Percentiles rank a stretch among this genome's conserved stretches.
These are phyloP conservation scores for Scytalopus superciliaris DNA, from an alignment of 2,113 vertebrate species.

Conservation along the genomic window DNA sequence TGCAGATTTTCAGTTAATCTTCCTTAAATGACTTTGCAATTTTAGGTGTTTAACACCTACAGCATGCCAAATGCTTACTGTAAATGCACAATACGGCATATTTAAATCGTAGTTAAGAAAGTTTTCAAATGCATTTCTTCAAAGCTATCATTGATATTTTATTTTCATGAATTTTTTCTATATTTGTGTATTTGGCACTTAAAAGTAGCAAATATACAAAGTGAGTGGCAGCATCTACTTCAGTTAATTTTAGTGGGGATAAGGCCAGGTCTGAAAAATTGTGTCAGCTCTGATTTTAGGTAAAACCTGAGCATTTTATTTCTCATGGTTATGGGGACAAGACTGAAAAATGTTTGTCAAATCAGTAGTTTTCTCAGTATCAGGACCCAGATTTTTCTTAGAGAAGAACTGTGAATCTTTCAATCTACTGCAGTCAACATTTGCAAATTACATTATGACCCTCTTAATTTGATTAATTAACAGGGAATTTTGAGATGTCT, in stretches of 20 bases:
- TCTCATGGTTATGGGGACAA: not conserved
- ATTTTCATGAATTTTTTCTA: not conserved
- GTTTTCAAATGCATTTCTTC: not conserved
- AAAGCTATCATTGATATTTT: not conserved
- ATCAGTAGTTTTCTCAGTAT: not conserved
- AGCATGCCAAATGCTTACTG: not conserved
- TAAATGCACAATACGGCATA: not conserved
- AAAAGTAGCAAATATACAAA: not conserved
- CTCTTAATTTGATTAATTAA: not conserved
- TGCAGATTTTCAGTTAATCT: not conserved
- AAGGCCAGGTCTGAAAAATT: not conserved
- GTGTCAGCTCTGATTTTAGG: not conserved
- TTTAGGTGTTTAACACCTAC: not conserved
- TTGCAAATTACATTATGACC: not conserved
- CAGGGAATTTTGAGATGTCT: not conserved
- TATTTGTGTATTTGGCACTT: not conserved
- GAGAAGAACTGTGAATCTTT: not conserved
- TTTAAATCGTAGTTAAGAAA: not conserved
- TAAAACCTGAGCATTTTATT: not conserved
- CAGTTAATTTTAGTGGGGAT: not conserved
- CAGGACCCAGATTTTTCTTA: not conserved
- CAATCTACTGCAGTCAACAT: not conserved
- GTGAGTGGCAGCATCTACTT: not conserved
- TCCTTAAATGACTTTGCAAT: not conserved
- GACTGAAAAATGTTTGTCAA: not conserved